phyloP scores from a whole-genome alignment of 2,113 vertebrate species.

The Toxostoma redivivum region DNA sequence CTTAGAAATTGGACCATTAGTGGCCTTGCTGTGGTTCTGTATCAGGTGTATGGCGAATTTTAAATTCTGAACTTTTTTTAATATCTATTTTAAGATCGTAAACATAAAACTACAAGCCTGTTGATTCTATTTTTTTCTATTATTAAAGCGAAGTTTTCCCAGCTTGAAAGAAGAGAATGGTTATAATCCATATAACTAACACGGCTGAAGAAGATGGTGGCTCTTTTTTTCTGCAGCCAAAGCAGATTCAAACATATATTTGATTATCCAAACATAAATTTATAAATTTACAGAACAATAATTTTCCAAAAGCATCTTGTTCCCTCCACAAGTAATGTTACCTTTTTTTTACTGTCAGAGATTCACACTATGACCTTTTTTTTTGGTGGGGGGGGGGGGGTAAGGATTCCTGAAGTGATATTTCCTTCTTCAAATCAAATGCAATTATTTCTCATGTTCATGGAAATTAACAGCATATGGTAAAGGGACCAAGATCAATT shows the following conservation, averaged over 20 bases:
- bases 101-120: slow-evolving; percentile 18
- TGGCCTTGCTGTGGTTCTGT: slow-evolving; percentile 27
- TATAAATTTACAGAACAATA: neutral
- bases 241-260: neutral
- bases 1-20: slow-evolving; percentile 44
- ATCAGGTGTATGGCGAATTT: neutral
- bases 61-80: slow-evolving; percentile 21
- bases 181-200: neutral
- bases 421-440: neutral
- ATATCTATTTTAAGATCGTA: slow-evolving; percentile 47
- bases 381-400: too few relatives aligned
- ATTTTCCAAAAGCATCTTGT: neutral
- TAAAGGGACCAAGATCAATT: neutral
- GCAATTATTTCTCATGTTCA: neutral
- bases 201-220: neutral
- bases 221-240: neutral
- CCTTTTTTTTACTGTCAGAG: neutral
- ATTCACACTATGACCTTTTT: neutral
- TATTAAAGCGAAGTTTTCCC: neutral
- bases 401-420: neutral
- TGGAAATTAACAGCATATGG: neutral
- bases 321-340: neutral
- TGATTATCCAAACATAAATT: neutral
- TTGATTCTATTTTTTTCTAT: neutral
- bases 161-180: neutral